These are phyloP conservation scores for Astreopora myriophthalma DNA, from an alignment of 64 coral and sea anemone species.

Conservation along the genomic window DNA sequence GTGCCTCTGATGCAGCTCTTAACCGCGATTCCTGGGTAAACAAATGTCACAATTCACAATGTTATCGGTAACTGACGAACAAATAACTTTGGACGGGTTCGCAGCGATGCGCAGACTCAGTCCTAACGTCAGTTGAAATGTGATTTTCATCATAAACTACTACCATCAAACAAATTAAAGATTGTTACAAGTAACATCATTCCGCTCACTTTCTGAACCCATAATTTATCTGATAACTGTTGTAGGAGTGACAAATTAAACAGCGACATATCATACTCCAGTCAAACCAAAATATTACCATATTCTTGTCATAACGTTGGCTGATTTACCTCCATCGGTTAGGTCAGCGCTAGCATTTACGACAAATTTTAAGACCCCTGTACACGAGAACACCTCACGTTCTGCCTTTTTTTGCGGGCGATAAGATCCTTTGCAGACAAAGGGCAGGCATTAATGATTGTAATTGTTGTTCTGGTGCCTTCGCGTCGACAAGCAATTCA, in stretches of 20 bases:
- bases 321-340: not conserved
- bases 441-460: not conserved
- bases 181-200: not conserved
- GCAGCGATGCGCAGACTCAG: no score
- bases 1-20: not conserved
- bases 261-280: not conserved
- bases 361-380: not conserved
- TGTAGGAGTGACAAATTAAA: not conserved
- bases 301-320: not conserved
- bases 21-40: conserved; percentile 24
- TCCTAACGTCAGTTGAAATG: no score
- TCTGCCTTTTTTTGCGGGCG: not conserved
- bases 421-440: not conserved
- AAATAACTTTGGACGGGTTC: no score
- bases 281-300: not conserved
- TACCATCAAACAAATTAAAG: no score
- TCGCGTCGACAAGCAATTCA: not conserved
- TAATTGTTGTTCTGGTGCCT: not conserved
- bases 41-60: conserved; percentile 34
- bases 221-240: not conserved
- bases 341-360: no score
- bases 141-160: no score
- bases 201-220: not conserved
- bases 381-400: not conserved
- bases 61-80: not conserved